phyloP scores from a whole-genome alignment of 1,140 invertebrate genomes.

The Halyomorpha halys region DNA sequence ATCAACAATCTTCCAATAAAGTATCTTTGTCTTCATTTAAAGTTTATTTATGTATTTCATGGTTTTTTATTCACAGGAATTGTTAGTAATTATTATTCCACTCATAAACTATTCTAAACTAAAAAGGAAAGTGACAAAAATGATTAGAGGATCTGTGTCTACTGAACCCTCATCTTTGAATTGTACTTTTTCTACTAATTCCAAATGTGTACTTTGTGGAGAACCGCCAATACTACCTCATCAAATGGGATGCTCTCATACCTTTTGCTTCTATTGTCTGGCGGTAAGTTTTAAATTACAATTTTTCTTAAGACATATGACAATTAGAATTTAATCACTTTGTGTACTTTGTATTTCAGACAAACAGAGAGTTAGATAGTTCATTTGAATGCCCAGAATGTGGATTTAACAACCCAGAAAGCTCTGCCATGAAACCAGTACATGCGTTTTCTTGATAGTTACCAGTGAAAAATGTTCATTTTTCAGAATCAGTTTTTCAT shows the following conservation, averaged over 20 bases:
- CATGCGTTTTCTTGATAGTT: too few species aligned
- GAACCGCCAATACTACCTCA: constrained; percentile 34
- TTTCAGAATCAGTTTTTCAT: too few species aligned
- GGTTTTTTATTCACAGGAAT: constrained; percentile 40
- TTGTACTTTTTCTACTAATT: constrained; percentile 24
- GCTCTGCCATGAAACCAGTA: not conserved
- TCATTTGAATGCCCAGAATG: constrained; percentile 32
- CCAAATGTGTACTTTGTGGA: constrained; percentile 33
- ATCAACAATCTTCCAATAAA: too few species aligned
- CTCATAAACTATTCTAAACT: constrained; percentile 47
- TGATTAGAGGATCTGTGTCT: constrained; percentile 23
- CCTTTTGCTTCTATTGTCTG: constrained; percentile 36
- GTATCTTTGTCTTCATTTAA: too few species aligned
- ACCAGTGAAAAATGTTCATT: too few species aligned
- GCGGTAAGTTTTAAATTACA: constrained; percentile 31
- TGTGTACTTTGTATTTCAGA: constrained; percentile 29
- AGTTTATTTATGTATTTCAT: too few species aligned
- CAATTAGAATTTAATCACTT: not conserved
- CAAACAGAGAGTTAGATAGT: constrained; percentile 27
- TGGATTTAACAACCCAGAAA: constrained; percentile 21
- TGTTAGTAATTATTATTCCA: constrained; percentile 45
- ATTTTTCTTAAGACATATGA: constrained; percentile 2
- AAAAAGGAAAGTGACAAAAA: constrained; percentile 36
- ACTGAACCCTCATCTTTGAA: not conserved
- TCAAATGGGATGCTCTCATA: constrained; percentile 32